Evolutionary conservation across 2,888 invertebrate species (phyloP).

Genomic region (Iphiclides podalirius): DNA sequence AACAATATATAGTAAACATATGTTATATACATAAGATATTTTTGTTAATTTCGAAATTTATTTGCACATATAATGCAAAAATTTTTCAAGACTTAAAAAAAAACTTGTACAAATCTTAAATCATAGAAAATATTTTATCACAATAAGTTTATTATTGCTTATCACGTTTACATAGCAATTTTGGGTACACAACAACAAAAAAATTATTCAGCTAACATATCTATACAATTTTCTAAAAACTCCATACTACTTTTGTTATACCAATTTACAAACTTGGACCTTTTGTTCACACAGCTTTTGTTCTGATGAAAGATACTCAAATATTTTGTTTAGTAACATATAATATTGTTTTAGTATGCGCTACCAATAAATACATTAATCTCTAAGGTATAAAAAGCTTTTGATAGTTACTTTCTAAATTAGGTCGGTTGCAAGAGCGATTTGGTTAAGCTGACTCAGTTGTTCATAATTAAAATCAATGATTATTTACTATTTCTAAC

Average conservation of each 20-base stretch:
- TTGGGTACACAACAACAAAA: not conserved
- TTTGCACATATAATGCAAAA: no score
- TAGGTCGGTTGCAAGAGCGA: not conserved
- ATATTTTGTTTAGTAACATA: not conserved
- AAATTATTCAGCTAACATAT: not conserved
- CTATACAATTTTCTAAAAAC: not conserved
- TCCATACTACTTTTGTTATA: not conserved
- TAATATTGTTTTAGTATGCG: not conserved
- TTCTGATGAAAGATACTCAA: not conserved
- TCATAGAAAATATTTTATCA: not conserved
- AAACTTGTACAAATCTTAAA: not conserved
- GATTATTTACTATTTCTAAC: no score
- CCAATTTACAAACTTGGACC: not conserved
- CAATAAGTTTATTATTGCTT: not conserved
- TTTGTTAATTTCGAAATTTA: no score
- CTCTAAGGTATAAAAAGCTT: not conserved
- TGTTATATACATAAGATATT: no score
- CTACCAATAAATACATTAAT: not conserved
- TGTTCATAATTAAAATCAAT: no score
- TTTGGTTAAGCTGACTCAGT: not conserved
- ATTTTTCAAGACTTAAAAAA: no score
- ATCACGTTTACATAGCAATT: not conserved
- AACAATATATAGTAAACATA: slow-evolving; percentile 5
- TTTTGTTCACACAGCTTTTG: not conserved
- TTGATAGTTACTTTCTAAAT: not conserved